Percentiles rank a stretch among this genome's conserved stretches.
These are phyloP conservation scores for Olivierus martensii DNA, from an alignment of 1,140 invertebrate species.

Conservation along the genomic window DNA sequence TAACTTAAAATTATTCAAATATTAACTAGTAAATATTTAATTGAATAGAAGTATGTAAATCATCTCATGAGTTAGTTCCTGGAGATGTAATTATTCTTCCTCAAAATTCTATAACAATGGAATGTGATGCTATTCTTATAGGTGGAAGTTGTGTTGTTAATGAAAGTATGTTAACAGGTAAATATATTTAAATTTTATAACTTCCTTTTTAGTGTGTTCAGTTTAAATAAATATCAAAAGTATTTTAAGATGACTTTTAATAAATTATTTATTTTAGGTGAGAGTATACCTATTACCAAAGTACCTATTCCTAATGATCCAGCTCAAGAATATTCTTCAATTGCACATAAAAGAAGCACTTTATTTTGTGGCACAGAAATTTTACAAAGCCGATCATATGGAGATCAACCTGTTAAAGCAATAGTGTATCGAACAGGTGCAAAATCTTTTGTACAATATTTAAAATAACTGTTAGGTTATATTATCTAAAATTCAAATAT, in stretches of 20 bases:
- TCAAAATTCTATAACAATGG: conserved; percentile 45
- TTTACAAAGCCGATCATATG: conserved; percentile 66
- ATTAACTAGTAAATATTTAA: too few relatives aligned
- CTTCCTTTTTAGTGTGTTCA: neutral
- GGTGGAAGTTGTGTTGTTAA: conserved; percentile 81
- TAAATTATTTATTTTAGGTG: conserved; percentile 21
- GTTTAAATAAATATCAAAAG: neutral
- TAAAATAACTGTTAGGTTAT: neutral
- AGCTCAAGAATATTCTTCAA: conserved; percentile 25
- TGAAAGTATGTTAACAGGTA: conserved; percentile 83
- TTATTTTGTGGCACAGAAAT: conserved; percentile 89
- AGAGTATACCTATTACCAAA: conserved; percentile 48
- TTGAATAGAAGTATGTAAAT: conserved; percentile 11
- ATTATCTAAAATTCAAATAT: too few relatives aligned
- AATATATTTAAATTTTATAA: neutral
- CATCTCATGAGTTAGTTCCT: conserved; percentile 35
- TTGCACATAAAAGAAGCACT: conserved; percentile 69
- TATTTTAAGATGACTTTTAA: neutral
- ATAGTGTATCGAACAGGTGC: conserved; percentile 34
- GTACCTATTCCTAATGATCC: conserved; percentile 34
- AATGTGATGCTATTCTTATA: conserved; percentile 79
- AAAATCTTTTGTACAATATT: neutral
- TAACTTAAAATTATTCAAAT: too few relatives aligned
- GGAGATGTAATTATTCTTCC: conserved; percentile 88
- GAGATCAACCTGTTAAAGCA: conserved; percentile 34